These are phyloP conservation scores for Percina caprodes DNA, from an alignment of 2,113 vertebrate species.

Conservation along the genomic window DNA sequence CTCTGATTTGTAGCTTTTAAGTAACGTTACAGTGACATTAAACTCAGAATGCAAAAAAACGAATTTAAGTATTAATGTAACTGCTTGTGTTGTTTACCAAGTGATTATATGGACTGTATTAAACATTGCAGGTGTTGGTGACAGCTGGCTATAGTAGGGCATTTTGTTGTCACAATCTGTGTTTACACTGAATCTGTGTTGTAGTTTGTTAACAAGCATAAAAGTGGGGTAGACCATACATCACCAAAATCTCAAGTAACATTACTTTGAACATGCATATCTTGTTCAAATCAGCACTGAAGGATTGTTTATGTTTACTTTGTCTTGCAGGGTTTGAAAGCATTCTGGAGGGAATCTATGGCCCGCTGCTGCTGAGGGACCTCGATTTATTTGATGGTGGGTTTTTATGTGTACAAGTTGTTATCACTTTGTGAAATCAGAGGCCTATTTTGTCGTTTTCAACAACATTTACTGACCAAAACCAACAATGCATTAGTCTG, in stretches of 20 bases:
- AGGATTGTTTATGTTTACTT: conserved; percentile 14
- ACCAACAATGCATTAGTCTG: too few species aligned
- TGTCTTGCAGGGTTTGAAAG: conserved; percentile 95
- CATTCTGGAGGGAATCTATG: conserved; percentile 99
- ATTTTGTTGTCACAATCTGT: too few species aligned
- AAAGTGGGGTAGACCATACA: not conserved
- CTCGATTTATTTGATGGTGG: conserved; percentile 99
- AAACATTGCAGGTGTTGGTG: not conserved
- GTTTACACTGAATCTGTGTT: not conserved
- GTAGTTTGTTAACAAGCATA: not conserved
- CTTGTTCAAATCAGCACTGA: not conserved
- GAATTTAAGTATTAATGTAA: rapidly evolving
- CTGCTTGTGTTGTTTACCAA: not conserved
- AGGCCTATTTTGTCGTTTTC: not conserved
- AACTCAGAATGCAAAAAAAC: not conserved
- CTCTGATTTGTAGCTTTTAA: not conserved
- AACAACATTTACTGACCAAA: not conserved
- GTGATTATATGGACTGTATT: not conserved
- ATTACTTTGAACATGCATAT: not conserved
- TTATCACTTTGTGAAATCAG: not conserved
- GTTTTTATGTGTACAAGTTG: conserved; percentile 41
- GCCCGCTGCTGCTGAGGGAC: conserved; percentile 96
- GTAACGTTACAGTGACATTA: not conserved
- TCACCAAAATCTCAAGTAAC: not conserved
- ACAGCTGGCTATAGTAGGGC: not conserved